phyloP scores from a whole-genome alignment of 2,797 vertebrate genomes.

The Choloepus didactylus region DNA sequence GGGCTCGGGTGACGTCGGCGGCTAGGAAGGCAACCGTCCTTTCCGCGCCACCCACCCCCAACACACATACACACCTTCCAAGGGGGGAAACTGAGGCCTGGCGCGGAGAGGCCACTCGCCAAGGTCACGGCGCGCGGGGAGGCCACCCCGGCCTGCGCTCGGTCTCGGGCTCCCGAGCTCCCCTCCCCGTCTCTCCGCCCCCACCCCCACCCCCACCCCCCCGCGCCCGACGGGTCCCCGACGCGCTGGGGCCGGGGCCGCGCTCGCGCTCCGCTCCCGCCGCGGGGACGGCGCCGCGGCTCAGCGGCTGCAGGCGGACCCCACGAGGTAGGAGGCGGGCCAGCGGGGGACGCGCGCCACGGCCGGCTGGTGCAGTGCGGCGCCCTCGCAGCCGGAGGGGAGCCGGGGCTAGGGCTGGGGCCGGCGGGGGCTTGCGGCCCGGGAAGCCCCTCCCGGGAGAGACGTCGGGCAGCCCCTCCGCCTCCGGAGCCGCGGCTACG shows the following conservation, averaged over 20 bases:
- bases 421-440: not conserved
- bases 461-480: not conserved
- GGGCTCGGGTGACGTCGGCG: slow-evolving; percentile 72
- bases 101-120: not conserved
- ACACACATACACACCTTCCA: not conserved
- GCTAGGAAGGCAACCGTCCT: slow-evolving; percentile 56
- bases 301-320: slow-evolving; percentile 47
- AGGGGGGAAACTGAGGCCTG: slow-evolving; percentile 79
- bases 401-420: not conserved
- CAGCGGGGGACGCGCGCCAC: not conserved
- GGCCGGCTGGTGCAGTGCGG: not conserved
- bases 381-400: not conserved
- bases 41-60: not conserved
- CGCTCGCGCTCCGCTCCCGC: slow-evolving; percentile 42
- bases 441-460: rapidly evolving
- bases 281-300: slow-evolving; percentile 47
- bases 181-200: not conserved
- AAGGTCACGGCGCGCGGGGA: slow-evolving; percentile 59
- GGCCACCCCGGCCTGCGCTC: slow-evolving; percentile 13
- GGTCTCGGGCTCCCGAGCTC: not conserved
- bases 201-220: not conserved
- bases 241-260: slow-evolving; percentile 44
- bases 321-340: slow-evolving; percentile 72
- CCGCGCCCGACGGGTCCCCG: not conserved
- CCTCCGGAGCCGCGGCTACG: not conserved